A percentile compares a stretch with the other conserved stretches of the same genome.
phyloP scores from a whole-genome alignment of 2,888 invertebrate genomes.

The Eustalomyia histrio region DNA sequence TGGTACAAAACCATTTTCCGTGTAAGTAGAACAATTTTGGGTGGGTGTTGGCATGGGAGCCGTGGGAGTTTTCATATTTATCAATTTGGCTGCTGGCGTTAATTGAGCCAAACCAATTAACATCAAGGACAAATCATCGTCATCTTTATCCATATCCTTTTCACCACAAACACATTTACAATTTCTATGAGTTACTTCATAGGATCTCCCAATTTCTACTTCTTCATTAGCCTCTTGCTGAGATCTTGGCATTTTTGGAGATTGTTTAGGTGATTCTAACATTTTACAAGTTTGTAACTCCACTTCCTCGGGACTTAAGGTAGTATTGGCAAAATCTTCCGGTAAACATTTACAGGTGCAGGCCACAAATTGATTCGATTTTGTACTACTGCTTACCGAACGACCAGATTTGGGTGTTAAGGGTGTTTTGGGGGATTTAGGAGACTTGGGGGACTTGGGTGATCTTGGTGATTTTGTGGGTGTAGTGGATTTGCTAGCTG shows the following conservation, averaged over 20 bases:
- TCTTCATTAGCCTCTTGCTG: neutral
- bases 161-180: conserved; percentile 72
- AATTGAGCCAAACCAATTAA: conserved; percentile 83
- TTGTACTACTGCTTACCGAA: conserved; percentile 37
- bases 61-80: conserved; percentile 76
- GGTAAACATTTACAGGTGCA: conserved; percentile 79
- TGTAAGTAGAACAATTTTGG: conserved; percentile 52
- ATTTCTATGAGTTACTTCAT: conserved; percentile 67
- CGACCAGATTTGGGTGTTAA: conserved; percentile 40
- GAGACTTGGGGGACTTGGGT: conserved; percentile 39
- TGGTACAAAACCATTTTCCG: conserved; percentile 79
- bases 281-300: conserved; percentile 78
- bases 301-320: conserved; percentile 77
- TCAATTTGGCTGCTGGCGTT: conserved; percentile 80
- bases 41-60: conserved; percentile 72
- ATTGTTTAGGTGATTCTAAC: conserved; percentile 75
- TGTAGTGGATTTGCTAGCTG: conserved; percentile 25
- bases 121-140: conserved; percentile 85
- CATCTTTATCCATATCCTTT: conserved; percentile 75
- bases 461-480: conserved; percentile 8
- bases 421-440: conserved; percentile 61
- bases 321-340: conserved; percentile 76
- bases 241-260: conserved; percentile 65
- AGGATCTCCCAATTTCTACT: neutral
- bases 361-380: conserved; percentile 65